These are phyloP conservation scores for Cheilosia vernalis DNA, from an alignment of 2,888 invertebrate species.

Conservation along the genomic window DNA sequence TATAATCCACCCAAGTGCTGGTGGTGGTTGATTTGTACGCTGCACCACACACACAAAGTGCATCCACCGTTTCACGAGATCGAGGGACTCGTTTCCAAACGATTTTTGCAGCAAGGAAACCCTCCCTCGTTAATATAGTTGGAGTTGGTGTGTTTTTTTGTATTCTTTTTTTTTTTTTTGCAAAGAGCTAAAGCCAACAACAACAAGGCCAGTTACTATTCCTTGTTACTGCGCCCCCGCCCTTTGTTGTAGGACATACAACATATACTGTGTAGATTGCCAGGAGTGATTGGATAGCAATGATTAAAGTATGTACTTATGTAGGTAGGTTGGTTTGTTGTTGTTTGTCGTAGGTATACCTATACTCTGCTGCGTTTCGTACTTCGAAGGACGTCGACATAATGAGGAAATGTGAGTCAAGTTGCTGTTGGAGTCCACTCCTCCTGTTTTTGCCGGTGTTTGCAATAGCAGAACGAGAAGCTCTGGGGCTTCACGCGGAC, in stretches of 20 bases:
- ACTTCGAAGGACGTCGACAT: constrained; percentile 76
- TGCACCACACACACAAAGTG: constrained; percentile 62
- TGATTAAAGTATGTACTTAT: constrained; percentile 16
- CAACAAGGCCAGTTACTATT: constrained; percentile 61
- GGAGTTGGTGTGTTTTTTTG: constrained; percentile 14
- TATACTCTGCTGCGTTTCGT: constrained; percentile 24
- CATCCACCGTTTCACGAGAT: constrained; percentile 65
- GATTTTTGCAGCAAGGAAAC: constrained; percentile 61
- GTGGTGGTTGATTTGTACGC: constrained; percentile 49
- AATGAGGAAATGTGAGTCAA: constrained; percentile 77
- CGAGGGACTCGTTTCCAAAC: constrained; percentile 64
- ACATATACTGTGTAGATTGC: constrained; percentile 16
- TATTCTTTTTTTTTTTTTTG: constrained; percentile 14
- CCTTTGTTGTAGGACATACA: constrained; percentile 33
- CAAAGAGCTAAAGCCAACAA: constrained; percentile 51
- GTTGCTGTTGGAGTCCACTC: constrained; percentile 64
- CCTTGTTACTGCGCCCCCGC: constrained; percentile 53
- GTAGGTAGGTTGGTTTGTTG: constrained; percentile 19
- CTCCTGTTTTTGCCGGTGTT: constrained; percentile 30
- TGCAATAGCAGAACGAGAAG: constrained; percentile 4
- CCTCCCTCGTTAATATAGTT: constrained; percentile 54
- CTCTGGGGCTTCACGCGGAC: constrained; percentile 54
- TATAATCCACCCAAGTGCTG: constrained; percentile 29
- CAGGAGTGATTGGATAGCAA: constrained; percentile 62
- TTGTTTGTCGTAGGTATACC: constrained; percentile 13